These are phyloP conservation scores for Pyrrhia umbra DNA, from an alignment of 2,888 invertebrate genomes.

Conservation along the genomic window DNA sequence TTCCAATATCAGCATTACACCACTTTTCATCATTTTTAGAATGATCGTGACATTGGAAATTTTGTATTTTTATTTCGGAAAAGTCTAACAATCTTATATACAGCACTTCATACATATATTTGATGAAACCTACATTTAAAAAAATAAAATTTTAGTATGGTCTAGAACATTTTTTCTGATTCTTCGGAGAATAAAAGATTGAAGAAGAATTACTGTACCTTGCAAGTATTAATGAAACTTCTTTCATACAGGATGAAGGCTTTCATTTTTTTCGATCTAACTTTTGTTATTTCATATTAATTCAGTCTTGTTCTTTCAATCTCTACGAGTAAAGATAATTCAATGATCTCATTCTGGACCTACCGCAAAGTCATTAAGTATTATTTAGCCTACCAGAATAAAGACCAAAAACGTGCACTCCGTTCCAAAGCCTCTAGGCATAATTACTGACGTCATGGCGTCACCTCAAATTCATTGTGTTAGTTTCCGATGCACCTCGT, in stretches of 20 bases:
- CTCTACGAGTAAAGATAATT: background rate
- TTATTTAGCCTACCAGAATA: constrained; percentile 22
- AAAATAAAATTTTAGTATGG: too few relatives aligned
- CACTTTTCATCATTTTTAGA: constrained; percentile 34
- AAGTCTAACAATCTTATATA: too few relatives aligned
- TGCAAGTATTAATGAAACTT: too few relatives aligned
- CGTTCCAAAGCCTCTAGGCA: constrained; percentile 9
- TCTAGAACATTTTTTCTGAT: too few relatives aligned
- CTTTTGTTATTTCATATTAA: too few relatives aligned
- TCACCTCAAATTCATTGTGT: constrained; percentile 43
- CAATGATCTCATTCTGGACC: background rate
- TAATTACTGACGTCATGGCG: constrained; percentile 17
- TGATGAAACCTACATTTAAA: too few relatives aligned
- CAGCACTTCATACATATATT: too few relatives aligned
- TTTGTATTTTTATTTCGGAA: background rate
- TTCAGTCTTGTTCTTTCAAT: background rate
- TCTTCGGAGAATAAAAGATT: too few relatives aligned
- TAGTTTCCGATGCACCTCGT: constrained; percentile 40
- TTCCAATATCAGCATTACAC: constrained; percentile 32
- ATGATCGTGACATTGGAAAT: constrained; percentile 24
- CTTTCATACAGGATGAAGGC: too few relatives aligned
- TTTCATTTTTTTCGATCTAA: too few relatives aligned
- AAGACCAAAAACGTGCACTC: background rate
- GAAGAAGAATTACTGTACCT: too few relatives aligned
- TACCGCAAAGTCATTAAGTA: constrained; percentile 1